Evolutionary conservation across 2,888 invertebrate genomes (phyloP), one percentile per base, ranked within the genome.

Genomic region (Leptopilina myrica): DNA sequence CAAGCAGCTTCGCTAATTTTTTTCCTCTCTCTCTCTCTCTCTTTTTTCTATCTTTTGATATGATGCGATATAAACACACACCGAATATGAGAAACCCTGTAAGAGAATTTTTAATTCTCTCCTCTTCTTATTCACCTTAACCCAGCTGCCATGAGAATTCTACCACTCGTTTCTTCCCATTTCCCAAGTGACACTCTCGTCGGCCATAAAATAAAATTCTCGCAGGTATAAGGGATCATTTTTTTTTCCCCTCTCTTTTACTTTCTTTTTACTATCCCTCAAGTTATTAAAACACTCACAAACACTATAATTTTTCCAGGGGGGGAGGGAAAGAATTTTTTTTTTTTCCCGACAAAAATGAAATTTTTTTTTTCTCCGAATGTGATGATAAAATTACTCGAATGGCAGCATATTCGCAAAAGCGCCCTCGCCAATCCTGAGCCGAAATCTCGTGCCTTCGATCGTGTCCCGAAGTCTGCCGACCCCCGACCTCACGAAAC

Each of bases 401-500:
- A 62, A 62, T 20, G 49, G 11, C 62, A 62, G 20, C 15, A 62
- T 62, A 20, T 49, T 49, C 12, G 49, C 49, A 20, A 8, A 8
- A 69, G 69, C 69, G 69, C 69, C 69, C 69, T 69, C 69, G 69
- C 69, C 69, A 49, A 49, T 69, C 14, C 43, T 43, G 43, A 43
- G 43, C 43, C 49, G 20, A 69, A 69, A 69, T 69, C 69, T 53
- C 20, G 67, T 67, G 69, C 9, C 69, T 69, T 69, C 69, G 69
- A 69, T 69, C 69, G 69, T 53, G 49, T 53, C 69, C 69, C 69
- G 69, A 69, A 69, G 53, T 53, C 69, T 53, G 53, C 69, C 69
- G 69, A 69, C 67, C 67, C 49, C 46, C 67, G 46, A 67, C 69
- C 53, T 49, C 26, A 69, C 26, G 26, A 69, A 49, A 69, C 69